These are phyloP conservation scores for Lumbricus terrestris DNA, from an alignment of 2,888 invertebrate genomes.

Conservation along the genomic window DNA sequence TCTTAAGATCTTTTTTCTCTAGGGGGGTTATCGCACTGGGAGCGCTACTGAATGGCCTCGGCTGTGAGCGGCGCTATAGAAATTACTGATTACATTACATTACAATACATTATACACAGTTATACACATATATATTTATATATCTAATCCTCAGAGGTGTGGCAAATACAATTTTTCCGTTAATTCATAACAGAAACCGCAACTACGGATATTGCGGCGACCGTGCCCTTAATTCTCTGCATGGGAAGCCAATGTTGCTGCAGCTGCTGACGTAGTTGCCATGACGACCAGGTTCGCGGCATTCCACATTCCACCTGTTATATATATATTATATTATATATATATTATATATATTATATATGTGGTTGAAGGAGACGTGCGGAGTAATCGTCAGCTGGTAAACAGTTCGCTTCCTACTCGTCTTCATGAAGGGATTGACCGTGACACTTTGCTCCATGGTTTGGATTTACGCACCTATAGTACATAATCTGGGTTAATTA, in stretches of 20 bases:
- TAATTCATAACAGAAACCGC: background rate
- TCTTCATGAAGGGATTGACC: background rate
- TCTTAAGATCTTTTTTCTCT: too few species aligned
- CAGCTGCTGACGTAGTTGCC: background rate
- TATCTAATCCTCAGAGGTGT: too few species aligned
- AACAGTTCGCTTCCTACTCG: background rate
- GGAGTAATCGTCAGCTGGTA: background rate
- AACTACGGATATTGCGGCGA: background rate
- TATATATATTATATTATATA: too few species aligned
- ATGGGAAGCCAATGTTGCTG: background rate
- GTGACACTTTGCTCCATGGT: background rate
- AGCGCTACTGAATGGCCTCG: too few species aligned
- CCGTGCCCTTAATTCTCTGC: background rate
- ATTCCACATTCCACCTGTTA: background rate
- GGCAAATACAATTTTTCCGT: background rate
- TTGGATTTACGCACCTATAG: background rate
- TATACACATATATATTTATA: too few species aligned
- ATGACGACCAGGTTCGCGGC: background rate
- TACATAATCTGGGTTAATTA: background rate
- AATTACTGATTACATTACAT: too few species aligned
- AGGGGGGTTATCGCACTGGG: too few species aligned
- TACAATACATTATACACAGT: too few species aligned
- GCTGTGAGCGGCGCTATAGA: too few species aligned
- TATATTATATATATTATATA: too few species aligned
- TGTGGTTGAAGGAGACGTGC: background rate